Evolutionary conservation across 2,797 vertebrate genomes (phyloP).

Genomic region (Valencia hispanica): DNA sequence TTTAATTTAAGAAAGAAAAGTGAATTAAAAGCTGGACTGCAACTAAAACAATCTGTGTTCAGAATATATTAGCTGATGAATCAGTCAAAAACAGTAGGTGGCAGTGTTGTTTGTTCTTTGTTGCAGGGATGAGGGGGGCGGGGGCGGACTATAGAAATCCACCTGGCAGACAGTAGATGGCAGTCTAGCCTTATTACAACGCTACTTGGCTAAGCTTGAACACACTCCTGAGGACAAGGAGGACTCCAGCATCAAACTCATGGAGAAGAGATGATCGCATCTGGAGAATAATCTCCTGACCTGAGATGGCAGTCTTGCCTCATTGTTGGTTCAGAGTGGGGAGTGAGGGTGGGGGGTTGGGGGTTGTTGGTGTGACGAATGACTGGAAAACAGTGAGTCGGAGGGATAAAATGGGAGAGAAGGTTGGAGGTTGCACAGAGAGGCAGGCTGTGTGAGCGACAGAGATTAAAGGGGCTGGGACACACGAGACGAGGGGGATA

Average conservation of each 20-base stretch:
- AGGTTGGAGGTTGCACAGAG: constrained; percentile 71
- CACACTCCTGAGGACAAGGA: constrained; percentile 49
- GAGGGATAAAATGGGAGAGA: constrained; percentile 57
- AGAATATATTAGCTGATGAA: constrained; percentile 11
- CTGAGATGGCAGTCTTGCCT: constrained; percentile 74
- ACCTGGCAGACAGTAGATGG: constrained; percentile 69
- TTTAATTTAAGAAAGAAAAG: neutral
- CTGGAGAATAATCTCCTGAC: constrained; percentile 35
- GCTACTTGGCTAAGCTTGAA: constrained; percentile 43
- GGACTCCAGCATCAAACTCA: constrained; percentile 50
- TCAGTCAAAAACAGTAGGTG: constrained; percentile 60
- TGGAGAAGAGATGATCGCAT: constrained; percentile 23
- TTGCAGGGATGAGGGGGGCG: neutral
- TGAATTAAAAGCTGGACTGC: neutral
- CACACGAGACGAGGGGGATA: constrained; percentile 47
- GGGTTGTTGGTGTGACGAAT: constrained; percentile 19
- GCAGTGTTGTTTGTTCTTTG: constrained; percentile 57
- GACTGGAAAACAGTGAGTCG: constrained; percentile 34
- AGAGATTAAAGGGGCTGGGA: constrained; percentile 67
- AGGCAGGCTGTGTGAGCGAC: constrained; percentile 65
- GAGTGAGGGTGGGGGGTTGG: neutral
- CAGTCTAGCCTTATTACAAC: constrained; percentile 62
- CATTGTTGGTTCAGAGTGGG: constrained; percentile 1
- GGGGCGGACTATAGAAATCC: constrained; percentile 9
- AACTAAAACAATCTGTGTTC: neutral